phyloP scores from a whole-genome alignment of 2,888 invertebrate genomes.

The Cepaea hortensis region DNA sequence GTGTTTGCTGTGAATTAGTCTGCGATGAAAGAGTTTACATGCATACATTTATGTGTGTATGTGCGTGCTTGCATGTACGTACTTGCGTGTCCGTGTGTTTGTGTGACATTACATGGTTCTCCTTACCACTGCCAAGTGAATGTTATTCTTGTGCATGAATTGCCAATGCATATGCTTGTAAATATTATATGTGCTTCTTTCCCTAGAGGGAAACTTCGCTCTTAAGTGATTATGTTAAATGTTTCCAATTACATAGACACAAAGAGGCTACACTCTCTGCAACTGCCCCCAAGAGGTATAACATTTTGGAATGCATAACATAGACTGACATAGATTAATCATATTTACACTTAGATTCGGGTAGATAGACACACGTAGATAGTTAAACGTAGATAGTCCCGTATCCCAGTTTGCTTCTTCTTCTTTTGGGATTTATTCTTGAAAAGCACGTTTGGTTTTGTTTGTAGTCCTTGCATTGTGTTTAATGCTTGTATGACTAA shows the following conservation, averaged over 20 bases:
- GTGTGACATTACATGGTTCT: neutral
- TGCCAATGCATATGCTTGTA: too few relatives aligned
- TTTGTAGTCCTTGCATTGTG: neutral
- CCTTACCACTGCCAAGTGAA: neutral
- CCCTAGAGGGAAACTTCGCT: neutral
- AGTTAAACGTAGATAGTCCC: neutral
- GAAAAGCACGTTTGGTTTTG: neutral
- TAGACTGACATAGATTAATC: neutral
- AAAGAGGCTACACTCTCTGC: neutral
- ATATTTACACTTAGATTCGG: too few relatives aligned
- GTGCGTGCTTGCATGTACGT: neutral
- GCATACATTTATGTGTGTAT: neutral
- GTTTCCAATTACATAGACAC: conserved; percentile 6
- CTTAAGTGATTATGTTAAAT: neutral
- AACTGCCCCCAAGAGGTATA: neutral
- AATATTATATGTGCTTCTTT: too few relatives aligned
- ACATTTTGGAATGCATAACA: neutral
- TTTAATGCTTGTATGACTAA: neutral
- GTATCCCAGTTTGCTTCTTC: too few relatives aligned
- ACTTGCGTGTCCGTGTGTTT: neutral
- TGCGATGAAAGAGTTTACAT: neutral
- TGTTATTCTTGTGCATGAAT: neutral
- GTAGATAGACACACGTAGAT: neutral
- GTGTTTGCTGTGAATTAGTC: neutral
- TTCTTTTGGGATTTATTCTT: neutral